Evolutionary conservation across 2,113 vertebrate species (phyloP), one percentile per base, ranked within the genome.

Genomic region (Cranoglanis bouderius): DNA sequence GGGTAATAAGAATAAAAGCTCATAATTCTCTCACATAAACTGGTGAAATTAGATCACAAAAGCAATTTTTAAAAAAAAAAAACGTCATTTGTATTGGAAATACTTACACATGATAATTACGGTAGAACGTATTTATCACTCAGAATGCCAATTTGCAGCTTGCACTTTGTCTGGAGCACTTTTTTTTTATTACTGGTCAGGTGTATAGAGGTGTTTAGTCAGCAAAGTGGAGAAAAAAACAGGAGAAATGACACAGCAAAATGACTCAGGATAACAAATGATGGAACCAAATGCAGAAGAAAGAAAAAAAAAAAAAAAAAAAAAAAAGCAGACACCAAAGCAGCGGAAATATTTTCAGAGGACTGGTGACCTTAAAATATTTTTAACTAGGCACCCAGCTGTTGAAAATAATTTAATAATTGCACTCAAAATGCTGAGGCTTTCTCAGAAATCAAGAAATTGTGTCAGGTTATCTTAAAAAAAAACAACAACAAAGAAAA

Each of bases 311-410:
- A 3, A 29, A 43, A 75, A 43, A 46, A 10, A 74, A 43, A 26
- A 49, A 80, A 3, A 49, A 24, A 75, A 35, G 16, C 35, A 72
- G 67, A 72, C 32, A 72, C 32, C 24, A 53, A 35, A 53, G n/a
- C 49, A 35, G 46, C 49, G 10, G 78, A 32, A 26, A 82, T 82
- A 35, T 82, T 82, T 81, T 38, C 2, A 80, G 43, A n/a, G 10
- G 29, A 2, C 51, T 55, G 2, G n/a, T 82, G 78, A 80, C 29
- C 77, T 80, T 80, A 80, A 53, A 80, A 82, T 57, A 57, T 82
- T 57, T 82, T 82, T 82, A 82, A 21, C 51, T 5, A 26, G 16
- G 9, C 49, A 55, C 51, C 18, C 78, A 82, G 78, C 51, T 81
- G 78, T 53, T 1, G n/a, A 6, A 81, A 81, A 81, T 81, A 81